Evolutionary conservation across 1,140 invertebrate genomes (phyloP), one percentile per base, ranked within the genome.

Genomic region (Chelonus insularis): DNA sequence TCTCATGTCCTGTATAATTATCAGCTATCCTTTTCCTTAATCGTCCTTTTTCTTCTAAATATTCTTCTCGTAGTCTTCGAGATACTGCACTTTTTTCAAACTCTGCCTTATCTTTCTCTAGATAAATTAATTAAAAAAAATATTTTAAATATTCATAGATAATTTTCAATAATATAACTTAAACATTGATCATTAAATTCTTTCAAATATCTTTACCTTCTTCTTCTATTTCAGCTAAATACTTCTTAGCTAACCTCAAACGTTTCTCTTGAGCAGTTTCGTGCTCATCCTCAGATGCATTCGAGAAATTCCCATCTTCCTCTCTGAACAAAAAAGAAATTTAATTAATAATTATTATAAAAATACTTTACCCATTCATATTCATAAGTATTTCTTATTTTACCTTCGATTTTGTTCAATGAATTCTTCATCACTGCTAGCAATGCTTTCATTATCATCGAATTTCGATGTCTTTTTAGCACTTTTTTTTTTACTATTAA

Each of bases 181-280:
- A n/a, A n/a, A n/a, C n/a, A n/a, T n/a, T n/a, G n/a, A 9, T 54
- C 14, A 56, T 18, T 54, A 36, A 62, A 48, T 57, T 37, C n/a
- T n/a, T n/a, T 58, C 9, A 21, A 1, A 51, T 18, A 37, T 32
- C 37, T 54, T 70, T 76, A 85, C 86, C 86, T 84, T 94, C 87
- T 73, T 86, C 87, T 80, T 93, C 88, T 57, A 97, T 90, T 84
- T 95, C 89, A 70, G 90, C 82, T 32, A 98, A 82, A 82, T 96
- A 95, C 75, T 92, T 86, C 75, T 96, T 96, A 0, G 94, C 93
- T 60, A 97, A 79, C 32, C 92, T 83, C 32, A 98, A 67, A 69
- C 91, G 91, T 73, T 96, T 96, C 71, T 96, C 91, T 75, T 96
- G 92, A 0, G 91, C 87, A 5, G 93, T 97, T 75, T 91, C 88